These are phyloP conservation scores for Epinephelus coioides DNA, from an alignment of 2,797 vertebrate genomes.

Conservation along the genomic window DNA sequence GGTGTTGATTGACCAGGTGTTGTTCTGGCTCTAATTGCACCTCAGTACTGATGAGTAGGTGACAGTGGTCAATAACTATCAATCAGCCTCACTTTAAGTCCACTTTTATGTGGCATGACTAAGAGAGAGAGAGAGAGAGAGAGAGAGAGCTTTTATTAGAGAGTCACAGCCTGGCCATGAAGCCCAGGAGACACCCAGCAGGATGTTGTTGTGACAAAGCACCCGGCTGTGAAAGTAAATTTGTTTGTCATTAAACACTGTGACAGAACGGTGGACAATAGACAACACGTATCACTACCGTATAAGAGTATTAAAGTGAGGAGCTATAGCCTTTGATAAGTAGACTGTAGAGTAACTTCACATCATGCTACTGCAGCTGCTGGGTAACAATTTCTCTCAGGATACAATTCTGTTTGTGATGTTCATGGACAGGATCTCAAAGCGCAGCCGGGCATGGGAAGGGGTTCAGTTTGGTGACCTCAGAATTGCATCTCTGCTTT, in stretches of 20 bases:
- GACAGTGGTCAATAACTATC: conserved; percentile 30
- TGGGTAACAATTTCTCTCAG: too few relatives aligned
- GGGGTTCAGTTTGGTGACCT: too few relatives aligned
- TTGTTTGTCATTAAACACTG: conserved; percentile 16
- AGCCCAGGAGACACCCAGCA: conserved; percentile 27
- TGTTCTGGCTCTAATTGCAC: conserved; percentile 1
- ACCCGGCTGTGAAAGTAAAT: conserved; percentile 31
- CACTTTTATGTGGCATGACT: conserved; percentile 1
- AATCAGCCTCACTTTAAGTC: conserved; percentile 22
- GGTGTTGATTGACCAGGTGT: not conserved
- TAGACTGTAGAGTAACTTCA: not conserved
- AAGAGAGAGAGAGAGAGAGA: not conserved
- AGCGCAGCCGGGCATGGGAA: too few relatives aligned
- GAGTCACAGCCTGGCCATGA: not conserved
- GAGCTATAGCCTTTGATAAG: not conserved
- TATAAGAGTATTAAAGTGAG: not conserved
- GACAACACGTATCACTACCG: not conserved
- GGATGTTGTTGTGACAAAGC: conserved; percentile 26
- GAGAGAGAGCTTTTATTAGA: conserved; percentile 14
- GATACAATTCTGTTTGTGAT: too few relatives aligned
- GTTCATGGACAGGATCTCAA: too few relatives aligned
- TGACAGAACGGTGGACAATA: not conserved
- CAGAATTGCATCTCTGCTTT: too few relatives aligned
- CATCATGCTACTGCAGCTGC: too few relatives aligned
- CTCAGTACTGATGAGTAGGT: conserved; percentile 10